These are phyloP conservation scores for Vollenhovia emeryi DNA, from an alignment of 1,140 invertebrate species.

Conservation along the genomic window DNA sequence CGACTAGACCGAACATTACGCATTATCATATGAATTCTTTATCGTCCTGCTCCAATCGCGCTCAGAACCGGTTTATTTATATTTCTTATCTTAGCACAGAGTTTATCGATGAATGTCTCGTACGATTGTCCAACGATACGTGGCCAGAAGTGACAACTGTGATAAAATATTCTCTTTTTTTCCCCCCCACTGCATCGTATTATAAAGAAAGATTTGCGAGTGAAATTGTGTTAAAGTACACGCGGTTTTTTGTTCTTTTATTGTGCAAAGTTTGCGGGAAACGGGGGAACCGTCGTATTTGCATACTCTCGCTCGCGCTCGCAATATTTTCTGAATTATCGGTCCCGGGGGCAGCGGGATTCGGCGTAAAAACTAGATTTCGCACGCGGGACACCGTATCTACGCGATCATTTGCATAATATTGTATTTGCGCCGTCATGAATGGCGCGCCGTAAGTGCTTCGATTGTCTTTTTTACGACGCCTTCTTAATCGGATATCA, in stretches of 20 bases:
- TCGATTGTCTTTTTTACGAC: conserved; percentile 57
- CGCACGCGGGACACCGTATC: background rate
- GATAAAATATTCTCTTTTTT: background rate
- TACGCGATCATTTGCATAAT: conserved; percentile 46
- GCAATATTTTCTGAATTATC: conserved; percentile 44
- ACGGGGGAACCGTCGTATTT: conserved; percentile 1
- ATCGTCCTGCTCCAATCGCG: background rate
- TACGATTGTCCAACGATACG: background rate
- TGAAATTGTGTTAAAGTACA: background rate
- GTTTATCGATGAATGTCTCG: conserved; percentile 10
- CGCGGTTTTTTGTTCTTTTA: background rate
- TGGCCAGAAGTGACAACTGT: background rate
- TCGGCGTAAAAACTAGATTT: conserved; percentile 24
- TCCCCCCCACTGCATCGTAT: background rate
- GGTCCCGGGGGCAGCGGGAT: background rate
- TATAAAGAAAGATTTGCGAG: background rate
- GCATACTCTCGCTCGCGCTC: conserved; percentile 23
- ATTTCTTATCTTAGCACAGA: background rate
- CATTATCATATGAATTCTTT: conserved; percentile 16
- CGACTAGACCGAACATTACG: background rate
- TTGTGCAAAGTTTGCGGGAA: background rate
- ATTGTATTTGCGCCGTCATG: conserved; percentile 33
- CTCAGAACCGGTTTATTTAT: background rate
- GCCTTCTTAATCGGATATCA: conserved; percentile 10
- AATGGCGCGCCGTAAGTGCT: conserved; percentile 32